Base-by-base conservation (phyloP, 2,888 invertebrate species). In the Dorcus hopei region DNA sequence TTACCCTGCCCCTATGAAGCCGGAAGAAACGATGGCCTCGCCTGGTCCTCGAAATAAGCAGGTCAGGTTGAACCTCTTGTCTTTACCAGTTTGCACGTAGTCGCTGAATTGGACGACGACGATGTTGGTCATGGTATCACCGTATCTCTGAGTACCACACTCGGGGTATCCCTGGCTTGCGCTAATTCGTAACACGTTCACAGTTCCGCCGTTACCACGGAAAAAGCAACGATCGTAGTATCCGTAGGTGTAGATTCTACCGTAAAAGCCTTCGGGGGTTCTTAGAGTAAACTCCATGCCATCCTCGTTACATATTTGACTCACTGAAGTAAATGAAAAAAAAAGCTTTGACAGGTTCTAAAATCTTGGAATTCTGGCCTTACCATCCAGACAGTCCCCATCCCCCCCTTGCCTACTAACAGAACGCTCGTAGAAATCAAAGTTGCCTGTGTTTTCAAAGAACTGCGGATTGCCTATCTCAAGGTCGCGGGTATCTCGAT, bases 91-190 rank as follows among this genome's bases (percentile, higher is more conserved):
- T 80, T 95, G 95, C 1, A 95, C 94, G 72, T 90, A 91, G 77
- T 95, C 94, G 67, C 93, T 93, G 81, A 95, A 95, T 76, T 95
- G 95, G 0, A 95, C 94, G 16, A 95, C 94, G 4, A 93, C 93
- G 64, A 95, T 95, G 73, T 95, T 95, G 59, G 95, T 95, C 87
- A 95, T 90, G 3, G 93, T 93, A 72, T 95, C 95, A 3, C 93
- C 94, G 71, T 91, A 93, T 58, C 79, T 67, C 74, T 93, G 91
- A 2, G 95, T 95, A 48, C 95, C 95, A 78, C 95, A 95, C 78
- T 95, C 93, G 0, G 95, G 95, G 77, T 93, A 94, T n/a, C 94
- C 94, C 76, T 93, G 92, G 2, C 92, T 89, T 11, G 94, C 93
- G 68, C 92, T 91, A 57, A 95, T 93, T 58, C 93, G 83, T 11